Evolutionary conservation across 2,888 invertebrate genomes (phyloP).

Genomic region (Rambutsinella grinnellia): DNA sequence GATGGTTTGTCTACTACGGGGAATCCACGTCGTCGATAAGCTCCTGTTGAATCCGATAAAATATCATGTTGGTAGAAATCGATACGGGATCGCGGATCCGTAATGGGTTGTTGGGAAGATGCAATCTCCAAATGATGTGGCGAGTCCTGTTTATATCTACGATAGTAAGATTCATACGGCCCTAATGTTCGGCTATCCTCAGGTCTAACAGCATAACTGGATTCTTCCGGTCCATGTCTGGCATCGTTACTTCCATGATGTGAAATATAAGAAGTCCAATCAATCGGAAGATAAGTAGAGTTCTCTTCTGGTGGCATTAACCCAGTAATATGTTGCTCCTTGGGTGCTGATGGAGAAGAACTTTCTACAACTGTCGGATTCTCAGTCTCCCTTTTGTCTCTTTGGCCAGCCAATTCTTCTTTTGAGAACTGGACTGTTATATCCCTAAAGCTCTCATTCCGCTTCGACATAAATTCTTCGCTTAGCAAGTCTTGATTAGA

Average conservation of each 20-base stretch:
- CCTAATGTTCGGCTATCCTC: slow-evolving; percentile 36
- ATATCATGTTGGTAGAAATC: slow-evolving; percentile 51
- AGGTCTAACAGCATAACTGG: slow-evolving; percentile 26
- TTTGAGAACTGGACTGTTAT: slow-evolving; percentile 38
- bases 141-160: slow-evolving; percentile 35
- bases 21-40: slow-evolving; percentile 55
- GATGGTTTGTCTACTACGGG: slow-evolving; percentile 58
- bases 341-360: slow-evolving; percentile 10
- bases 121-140: slow-evolving; percentile 47
- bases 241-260: slow-evolving; percentile 1
- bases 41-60: slow-evolving; percentile 34
- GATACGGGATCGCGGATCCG: slow-evolving; percentile 18
- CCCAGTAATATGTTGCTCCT: slow-evolving; percentile 17
- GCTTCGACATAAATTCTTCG: slow-evolving; percentile 55
- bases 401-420: slow-evolving; percentile 24
- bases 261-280: slow-evolving; percentile 56
- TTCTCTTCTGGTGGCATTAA: slow-evolving; percentile 62
- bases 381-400: slow-evolving; percentile 63
- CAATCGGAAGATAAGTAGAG: slow-evolving; percentile 62
- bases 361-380: slow-evolving; percentile 41
- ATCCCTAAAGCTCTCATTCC: slow-evolving; percentile 63
- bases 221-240: slow-evolving; percentile 21
- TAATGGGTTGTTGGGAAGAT: slow-evolving; percentile 25
- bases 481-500: slow-evolving; percentile 54
- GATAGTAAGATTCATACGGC: slow-evolving; percentile 40